Percentiles rank a stretch among this genome's conserved stretches.
These are phyloP conservation scores for Ranitomeya variabilis DNA, from an alignment of 2,113 vertebrate genomes.

Conservation along the genomic window DNA sequence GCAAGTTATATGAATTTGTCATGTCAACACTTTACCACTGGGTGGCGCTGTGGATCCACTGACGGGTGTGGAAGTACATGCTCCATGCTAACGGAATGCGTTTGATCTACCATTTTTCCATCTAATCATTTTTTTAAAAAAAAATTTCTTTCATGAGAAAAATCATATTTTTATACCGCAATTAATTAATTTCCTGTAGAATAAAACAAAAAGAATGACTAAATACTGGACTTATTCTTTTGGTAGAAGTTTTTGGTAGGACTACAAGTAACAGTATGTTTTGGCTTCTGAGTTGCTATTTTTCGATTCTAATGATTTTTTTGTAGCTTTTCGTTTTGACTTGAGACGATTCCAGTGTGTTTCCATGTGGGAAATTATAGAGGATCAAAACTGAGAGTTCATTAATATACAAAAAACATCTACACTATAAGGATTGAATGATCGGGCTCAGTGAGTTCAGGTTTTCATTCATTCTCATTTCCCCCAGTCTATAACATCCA, in stretches of 20 bases:
- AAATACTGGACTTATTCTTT: neutral
- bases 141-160: neutral
- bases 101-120: neutral
- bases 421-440: too few relatives aligned
- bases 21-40: neutral
- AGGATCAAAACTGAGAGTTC: too few relatives aligned
- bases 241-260: neutral
- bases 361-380: too few relatives aligned
- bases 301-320: neutral
- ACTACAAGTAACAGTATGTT: neutral
- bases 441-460: too few relatives aligned
- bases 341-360: neutral
- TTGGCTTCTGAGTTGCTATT: neutral
- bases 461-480: too few relatives aligned
- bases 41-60: slow-evolving; percentile 46
- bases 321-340: neutral
- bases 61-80: neutral
- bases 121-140: neutral
- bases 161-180: neutral
- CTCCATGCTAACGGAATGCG: slow-evolving; percentile 10
- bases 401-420: too few relatives aligned
- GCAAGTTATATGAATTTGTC: neutral
- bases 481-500: too few relatives aligned
- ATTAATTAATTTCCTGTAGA: neutral
- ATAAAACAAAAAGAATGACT: neutral